Conservation (phyloP, 2,113 vertebrate genomes). For the Melanerpes formicivorus region DNA sequence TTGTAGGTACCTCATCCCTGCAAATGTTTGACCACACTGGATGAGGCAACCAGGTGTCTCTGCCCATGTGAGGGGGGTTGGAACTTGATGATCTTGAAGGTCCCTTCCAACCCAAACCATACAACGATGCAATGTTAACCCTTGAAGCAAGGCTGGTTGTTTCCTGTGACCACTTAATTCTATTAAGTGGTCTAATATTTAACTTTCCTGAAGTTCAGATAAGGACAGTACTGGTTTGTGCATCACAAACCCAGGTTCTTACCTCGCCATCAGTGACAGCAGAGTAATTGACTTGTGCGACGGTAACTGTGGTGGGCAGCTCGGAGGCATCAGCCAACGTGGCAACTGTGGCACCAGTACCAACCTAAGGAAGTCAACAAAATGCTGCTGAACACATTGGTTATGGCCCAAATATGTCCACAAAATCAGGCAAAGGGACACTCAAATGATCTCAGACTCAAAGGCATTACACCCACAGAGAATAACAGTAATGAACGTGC, state of each 20-base stretch:
- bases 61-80: no score
- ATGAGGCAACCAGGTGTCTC: no score
- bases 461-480: not conserved
- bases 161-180: not conserved
- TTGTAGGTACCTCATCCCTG: no score
- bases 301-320: constrained; percentile 92
- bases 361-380: constrained; percentile 78
- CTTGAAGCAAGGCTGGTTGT: not conserved
- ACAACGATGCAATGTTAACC: no score
- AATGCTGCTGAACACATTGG: fast-evolving
- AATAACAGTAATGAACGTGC: not conserved
- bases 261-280: constrained; percentile 95
- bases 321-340: constrained; percentile 96
- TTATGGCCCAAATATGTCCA: fast-evolving
- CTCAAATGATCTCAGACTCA: fast-evolving
- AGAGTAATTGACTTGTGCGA: constrained; percentile 96
- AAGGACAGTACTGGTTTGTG: not conserved
- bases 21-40: no score
- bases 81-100: no score
- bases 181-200: not conserved
- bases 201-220: not conserved
- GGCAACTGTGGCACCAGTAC: constrained; percentile 95
- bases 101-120: no score
- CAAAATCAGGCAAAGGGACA: fast-evolving
- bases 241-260: not conserved